phyloP scores from a whole-genome alignment of 2,797 vertebrate genomes.

The Moxostoma hubbsi region DNA sequence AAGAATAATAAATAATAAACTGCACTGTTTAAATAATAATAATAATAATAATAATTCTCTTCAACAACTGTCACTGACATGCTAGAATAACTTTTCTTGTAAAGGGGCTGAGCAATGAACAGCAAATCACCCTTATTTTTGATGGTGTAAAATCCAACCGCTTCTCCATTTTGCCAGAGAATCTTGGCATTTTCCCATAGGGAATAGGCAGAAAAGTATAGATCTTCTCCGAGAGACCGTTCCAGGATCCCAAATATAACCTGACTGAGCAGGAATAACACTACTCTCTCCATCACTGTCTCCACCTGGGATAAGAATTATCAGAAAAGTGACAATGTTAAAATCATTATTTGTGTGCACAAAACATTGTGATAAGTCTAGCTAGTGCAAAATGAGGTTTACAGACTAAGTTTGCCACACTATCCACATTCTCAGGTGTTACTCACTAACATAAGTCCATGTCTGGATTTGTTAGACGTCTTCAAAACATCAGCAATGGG shows the following conservation, averaged over 20 bases:
- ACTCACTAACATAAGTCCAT: constrained; percentile 82
- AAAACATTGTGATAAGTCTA: neutral
- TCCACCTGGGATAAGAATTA: constrained; percentile 77
- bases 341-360: neutral
- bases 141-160: constrained; percentile 89
- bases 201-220: constrained; percentile 81
- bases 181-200: constrained; percentile 85
- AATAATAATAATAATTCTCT: no score
- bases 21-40: no score
- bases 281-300: constrained; percentile 85
- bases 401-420: neutral
- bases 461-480: constrained; percentile 79
- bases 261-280: constrained; percentile 90
- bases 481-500: constrained; percentile 80
- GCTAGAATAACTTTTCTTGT: neutral
- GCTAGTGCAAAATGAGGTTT: no score
- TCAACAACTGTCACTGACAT: neutral
- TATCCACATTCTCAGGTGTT: neutral
- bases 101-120: neutral
- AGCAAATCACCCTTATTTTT: constrained; percentile 86
- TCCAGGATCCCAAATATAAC: constrained; percentile 84
- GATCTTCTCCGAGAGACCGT: constrained; percentile 68
- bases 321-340: neutral
- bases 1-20: neutral
- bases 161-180: constrained; percentile 84